Evolutionary conservation across 2,113 vertebrate species (phyloP), one percentile per base, ranked within the genome.

Genomic region (Zingel zingel): DNA sequence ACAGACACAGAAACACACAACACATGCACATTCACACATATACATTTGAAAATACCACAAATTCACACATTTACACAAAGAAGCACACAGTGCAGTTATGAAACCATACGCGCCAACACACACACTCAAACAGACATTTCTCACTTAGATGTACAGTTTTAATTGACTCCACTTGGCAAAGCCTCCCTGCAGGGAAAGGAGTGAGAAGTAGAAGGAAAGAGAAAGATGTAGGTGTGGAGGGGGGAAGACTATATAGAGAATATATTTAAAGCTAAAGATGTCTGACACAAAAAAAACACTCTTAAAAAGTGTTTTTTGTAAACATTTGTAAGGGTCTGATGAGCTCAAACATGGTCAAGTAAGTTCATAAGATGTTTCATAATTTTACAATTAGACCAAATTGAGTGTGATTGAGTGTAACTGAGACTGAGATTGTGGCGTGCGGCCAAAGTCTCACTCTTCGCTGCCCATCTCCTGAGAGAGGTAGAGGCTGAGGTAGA

Each of bases 101-200:
- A 84, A 88, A 85, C 79, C 76, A 59, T 67, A 74, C n/a, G 54
- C 87, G 81, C 58, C 68, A 10, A 67, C 64, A 39, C 63, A 18
- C 81, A 62, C 71, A 43, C 51, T 75, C 77, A 82, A 63, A 83
- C 71, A 89, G 65, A 78, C 82, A 89, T 77, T 86, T 92, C 91
- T 91, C 89, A 88, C 90, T 85, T 93, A 90, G 89, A 93, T 88
- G 90, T 91, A 91, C 84, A 88, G 88, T 91, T 93, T 94, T 95
- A 95, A 95, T 94, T 94, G 94, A 94, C 94, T 94, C 88, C 89
- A 82, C 91, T 94, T 93, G 87, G 87, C 91, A 89, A 88, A 81
- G 71, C 58, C 64, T 88, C 80, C 87, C 91, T 85, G 80, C 69
- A 75, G 90, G 88, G 88, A 87, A 79, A 87, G 25, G 79, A 88